These are phyloP conservation scores for Micropoecilia bifurca DNA, from an alignment of 2,797 vertebrate genomes.

Conservation along the genomic window DNA sequence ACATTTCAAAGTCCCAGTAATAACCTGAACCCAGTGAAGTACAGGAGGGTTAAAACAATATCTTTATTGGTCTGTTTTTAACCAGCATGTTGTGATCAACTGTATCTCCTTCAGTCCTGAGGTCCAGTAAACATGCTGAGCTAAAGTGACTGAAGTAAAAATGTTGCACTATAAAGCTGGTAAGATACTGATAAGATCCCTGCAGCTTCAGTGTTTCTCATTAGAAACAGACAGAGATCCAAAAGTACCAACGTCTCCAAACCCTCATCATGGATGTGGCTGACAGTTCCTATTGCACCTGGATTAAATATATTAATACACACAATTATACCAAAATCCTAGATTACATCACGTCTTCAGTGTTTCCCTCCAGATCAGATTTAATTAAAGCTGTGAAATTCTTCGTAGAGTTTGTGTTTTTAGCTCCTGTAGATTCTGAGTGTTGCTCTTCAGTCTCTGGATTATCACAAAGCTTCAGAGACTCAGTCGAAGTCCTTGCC, in stretches of 20 bases:
- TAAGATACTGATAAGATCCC: background rate
- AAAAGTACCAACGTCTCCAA: background rate
- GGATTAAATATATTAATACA: background rate
- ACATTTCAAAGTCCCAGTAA: too few species aligned
- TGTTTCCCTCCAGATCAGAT: background rate
- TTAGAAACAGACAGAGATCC: background rate
- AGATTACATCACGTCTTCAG: background rate
- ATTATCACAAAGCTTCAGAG: slow-evolving; percentile 3
- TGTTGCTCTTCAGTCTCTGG: slow-evolving; percentile 10
- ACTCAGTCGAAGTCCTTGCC: slow-evolving; percentile 36
- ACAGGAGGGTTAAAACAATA: background rate
- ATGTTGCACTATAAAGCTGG: background rate
- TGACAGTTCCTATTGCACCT: background rate
- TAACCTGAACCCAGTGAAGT: too few species aligned
- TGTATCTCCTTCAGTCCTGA: background rate
- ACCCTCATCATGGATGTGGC: background rate
- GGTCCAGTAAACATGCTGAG: background rate
- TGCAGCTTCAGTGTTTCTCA: background rate
- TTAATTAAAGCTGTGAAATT: background rate
- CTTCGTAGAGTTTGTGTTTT: background rate
- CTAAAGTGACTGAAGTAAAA: background rate
- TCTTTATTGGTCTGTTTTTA: too few species aligned
- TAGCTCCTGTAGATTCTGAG: background rate
- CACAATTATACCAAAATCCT: background rate
- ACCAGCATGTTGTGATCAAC: background rate